Conservation (phyloP, 2,888 invertebrate species). For the Sesia bembeciformis region DNA sequence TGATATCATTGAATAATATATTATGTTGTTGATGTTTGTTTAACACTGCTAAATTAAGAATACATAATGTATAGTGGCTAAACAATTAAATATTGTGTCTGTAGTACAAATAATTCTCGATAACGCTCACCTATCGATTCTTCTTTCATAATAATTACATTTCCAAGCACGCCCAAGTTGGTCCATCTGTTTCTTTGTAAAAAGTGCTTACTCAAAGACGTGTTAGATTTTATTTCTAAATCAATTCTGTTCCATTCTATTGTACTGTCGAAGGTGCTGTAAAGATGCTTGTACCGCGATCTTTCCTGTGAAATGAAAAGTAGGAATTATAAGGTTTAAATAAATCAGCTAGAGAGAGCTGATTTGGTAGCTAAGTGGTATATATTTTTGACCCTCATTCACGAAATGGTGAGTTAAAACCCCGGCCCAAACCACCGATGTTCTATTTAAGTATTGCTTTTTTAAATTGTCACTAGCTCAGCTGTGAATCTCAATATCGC, state of each 20-base stretch:
- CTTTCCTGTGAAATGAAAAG: conserved; percentile 16
- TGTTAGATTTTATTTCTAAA: conserved; percentile 26
- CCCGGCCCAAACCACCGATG: too few species aligned
- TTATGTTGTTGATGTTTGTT: too few species aligned
- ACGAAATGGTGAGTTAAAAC: too few species aligned
- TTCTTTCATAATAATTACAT: conserved; percentile 19
- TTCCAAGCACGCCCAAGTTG: conserved; percentile 24
- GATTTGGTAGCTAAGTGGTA: neutral
- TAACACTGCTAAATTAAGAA: too few species aligned
- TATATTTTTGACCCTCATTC: neutral
- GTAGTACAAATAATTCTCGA: too few species aligned
- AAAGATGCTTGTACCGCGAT: conserved; percentile 12
- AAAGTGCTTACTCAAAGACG: conserved; percentile 20
- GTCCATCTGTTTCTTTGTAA: conserved; percentile 17
- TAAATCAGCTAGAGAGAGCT: neutral
- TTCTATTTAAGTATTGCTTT: too few species aligned
- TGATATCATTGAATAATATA: too few species aligned
- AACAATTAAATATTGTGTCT: too few species aligned
- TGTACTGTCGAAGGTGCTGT: conserved; percentile 20
- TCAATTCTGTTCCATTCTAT: conserved; percentile 28
- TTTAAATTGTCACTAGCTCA: too few species aligned
- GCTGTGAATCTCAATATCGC: too few species aligned
- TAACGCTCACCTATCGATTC: neutral
- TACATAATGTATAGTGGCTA: too few species aligned
- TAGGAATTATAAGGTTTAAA: too few species aligned